Percentiles rank a stretch among this genome's conserved stretches.
phyloP scores from a whole-genome alignment of 2,113 vertebrate genomes.

The Hucho hucho region DNA sequence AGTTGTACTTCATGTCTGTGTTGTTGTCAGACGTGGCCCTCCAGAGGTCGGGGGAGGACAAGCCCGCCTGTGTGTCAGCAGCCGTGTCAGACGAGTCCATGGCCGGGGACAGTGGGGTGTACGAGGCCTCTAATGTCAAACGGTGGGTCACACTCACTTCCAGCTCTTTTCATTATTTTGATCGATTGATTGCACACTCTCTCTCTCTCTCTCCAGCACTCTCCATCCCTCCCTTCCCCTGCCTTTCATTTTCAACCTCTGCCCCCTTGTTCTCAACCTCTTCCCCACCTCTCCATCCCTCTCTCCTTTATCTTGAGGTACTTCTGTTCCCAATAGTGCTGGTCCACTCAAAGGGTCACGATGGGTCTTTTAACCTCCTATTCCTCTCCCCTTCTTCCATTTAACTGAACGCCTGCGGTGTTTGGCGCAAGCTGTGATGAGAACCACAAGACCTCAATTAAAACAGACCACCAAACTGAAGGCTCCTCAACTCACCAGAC shows the following conservation, averaged over 20 bases:
- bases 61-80: conserved; percentile 76
- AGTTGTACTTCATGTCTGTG: conserved; percentile 9
- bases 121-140: conserved; percentile 77
- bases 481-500: too few relatives aligned
- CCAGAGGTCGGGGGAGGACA: conserved; percentile 70
- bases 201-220: not conserved
- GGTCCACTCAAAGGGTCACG: too few relatives aligned
- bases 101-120: conserved; percentile 84
- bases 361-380: too few relatives aligned
- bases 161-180: not conserved
- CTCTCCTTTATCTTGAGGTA: too few relatives aligned
- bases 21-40: conserved; percentile 65
- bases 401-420: too few relatives aligned
- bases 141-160: conserved; percentile 62
- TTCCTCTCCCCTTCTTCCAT: too few relatives aligned
- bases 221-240: not conserved
- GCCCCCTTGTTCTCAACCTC: too few relatives aligned
- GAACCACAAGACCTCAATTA: too few relatives aligned
- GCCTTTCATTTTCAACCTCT: not conserved
- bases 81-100: conserved; percentile 85
- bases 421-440: too few relatives aligned
- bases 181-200: not conserved
- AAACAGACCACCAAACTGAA: too few relatives aligned
- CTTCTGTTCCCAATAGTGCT: too few relatives aligned
- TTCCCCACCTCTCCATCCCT: not conserved